A percentile compares a stretch with the other conserved stretches of the same genome.
These are phyloP conservation scores for Acanthaster planci DNA, from an alignment of 35 echinoderm and acorn worm genomes.

Conservation along the genomic window DNA sequence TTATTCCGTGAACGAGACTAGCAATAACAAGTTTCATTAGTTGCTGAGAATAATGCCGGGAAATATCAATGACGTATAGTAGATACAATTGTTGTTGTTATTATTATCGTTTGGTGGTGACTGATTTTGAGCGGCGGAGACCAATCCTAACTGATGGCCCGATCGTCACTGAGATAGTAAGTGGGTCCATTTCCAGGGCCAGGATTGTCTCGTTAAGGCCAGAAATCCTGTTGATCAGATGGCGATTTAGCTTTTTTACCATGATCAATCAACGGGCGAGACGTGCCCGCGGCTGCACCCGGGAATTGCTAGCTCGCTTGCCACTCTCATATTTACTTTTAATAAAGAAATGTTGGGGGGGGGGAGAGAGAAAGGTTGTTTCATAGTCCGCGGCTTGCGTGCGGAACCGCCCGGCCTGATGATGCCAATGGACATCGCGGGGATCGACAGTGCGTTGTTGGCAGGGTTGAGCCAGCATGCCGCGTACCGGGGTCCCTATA, in stretches of 20 bases:
- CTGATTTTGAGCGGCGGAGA: neutral
- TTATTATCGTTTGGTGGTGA: too few relatives aligned
- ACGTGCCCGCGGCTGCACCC: conserved; percentile 5
- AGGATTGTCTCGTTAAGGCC: conserved; percentile 27
- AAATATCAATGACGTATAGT: too few relatives aligned
- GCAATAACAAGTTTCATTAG: too few relatives aligned
- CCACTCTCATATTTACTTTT: conserved; percentile 29
- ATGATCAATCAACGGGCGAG: conserved; percentile 23
- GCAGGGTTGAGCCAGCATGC: too few relatives aligned
- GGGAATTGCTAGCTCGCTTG: conserved; percentile 16
- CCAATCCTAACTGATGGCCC: neutral
- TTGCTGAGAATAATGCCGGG: too few relatives aligned
- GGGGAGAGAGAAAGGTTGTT: neutral
- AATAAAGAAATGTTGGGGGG: conserved; percentile 25
- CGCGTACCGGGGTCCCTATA: neutral
- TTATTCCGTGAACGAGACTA: too few relatives aligned
- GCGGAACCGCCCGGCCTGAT: too few relatives aligned
- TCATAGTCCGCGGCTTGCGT: neutral
- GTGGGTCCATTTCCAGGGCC: conserved; percentile 8
- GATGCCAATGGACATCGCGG: too few relatives aligned
- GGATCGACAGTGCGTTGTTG: too few relatives aligned
- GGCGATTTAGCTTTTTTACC: conserved; percentile 25
- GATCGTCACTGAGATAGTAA: neutral
- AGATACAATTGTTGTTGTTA: too few relatives aligned
- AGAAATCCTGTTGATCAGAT: conserved; percentile 19